Percentiles rank a stretch among this genome's conserved stretches.
Evolutionary conservation across 30 jellyfish, hydroid and myxozoan genomes (phyloP).

Genomic region (Turritopsis dohrnii): DNA sequence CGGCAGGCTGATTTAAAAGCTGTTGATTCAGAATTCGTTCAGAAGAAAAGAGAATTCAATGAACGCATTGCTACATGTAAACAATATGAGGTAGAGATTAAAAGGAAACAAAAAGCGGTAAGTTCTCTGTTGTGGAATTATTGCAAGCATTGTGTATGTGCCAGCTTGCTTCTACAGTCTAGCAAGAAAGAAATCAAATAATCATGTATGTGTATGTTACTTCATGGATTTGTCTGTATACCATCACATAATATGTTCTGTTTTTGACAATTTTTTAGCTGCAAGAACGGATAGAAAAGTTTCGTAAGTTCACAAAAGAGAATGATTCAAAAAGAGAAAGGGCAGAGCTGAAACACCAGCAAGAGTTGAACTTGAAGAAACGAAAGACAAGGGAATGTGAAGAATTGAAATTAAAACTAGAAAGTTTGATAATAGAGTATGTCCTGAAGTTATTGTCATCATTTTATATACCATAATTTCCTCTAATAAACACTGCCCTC

Average conservation of each 20-base stretch:
- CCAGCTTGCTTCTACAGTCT: background rate
- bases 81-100: conserved; percentile 33
- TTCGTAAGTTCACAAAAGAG: conserved; percentile 59
- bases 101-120: conserved; percentile 49
- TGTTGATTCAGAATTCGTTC: conserved; percentile 45
- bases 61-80: conserved; percentile 55
- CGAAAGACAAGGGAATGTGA: conserved; percentile 40
- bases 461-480: no score
- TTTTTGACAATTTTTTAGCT: conserved; percentile 50
- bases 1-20: conserved; percentile 50
- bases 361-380: conserved; percentile 41
- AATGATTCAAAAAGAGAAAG: conserved; percentile 65
- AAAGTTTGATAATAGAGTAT: conserved; percentile 35
- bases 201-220: background rate
- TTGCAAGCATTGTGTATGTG: no score
- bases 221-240: background rate
- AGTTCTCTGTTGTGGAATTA: background rate
- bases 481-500: background rate
- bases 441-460: background rate
- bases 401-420: conserved; percentile 36
- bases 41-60: conserved; percentile 43
- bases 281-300: conserved; percentile 49
- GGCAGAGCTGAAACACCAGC: conserved; percentile 53
- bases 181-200: background rate
- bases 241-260: background rate